Evolutionary conservation across 2,888 invertebrate species (phyloP), one percentile per base, ranked within the genome.

Genomic region (Eudasyphora cyanicolor): DNA sequence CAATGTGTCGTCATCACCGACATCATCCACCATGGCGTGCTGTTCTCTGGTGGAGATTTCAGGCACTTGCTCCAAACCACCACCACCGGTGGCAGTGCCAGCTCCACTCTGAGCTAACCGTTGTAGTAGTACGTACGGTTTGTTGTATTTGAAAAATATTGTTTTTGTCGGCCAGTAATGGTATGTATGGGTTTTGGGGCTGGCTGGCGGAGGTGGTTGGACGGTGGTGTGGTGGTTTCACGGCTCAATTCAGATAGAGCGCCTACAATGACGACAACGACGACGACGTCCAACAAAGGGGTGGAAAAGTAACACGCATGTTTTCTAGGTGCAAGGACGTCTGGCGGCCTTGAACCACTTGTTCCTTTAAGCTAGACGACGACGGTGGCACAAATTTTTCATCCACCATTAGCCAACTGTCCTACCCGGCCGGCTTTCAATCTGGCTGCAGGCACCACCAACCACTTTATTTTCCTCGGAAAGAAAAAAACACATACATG

Each of bases 321-420:
- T 81, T 62, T 82, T 81, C 76, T 84, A 84, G 84, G 84, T 79
- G 84, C 84, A 81, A 84, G 84, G 84, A 78, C 81, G 81, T 79
- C 75, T 76, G 71, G 35, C 79, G 81, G 67, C 84, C 84, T 84
- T 84, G 84, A 84, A 79, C 81, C 78, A 84, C 78, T 84, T 81
- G 78, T 79, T 80, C 42, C 51, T 42, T 32, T 45, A 49, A 42
- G 2, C n/a, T 45, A 67, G 67, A 67, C 67, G 64, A 35, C 19
- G 49, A 49, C 49, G 51, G 21, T 21, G 51, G 27, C 57, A 57
- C 57, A 27, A 24, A 27, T 57, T 38, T 67, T 79, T 79, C 76
- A 81, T 60, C 80, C 80, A 76, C 73, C 51, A 57, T 69, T 57
- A 81, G 45, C 75, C 51, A 32, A 1, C 21, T 19, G 67, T 12